These are phyloP conservation scores for Meta bourneti DNA, from an alignment of 2,888 invertebrate species.

Conservation along the genomic window DNA sequence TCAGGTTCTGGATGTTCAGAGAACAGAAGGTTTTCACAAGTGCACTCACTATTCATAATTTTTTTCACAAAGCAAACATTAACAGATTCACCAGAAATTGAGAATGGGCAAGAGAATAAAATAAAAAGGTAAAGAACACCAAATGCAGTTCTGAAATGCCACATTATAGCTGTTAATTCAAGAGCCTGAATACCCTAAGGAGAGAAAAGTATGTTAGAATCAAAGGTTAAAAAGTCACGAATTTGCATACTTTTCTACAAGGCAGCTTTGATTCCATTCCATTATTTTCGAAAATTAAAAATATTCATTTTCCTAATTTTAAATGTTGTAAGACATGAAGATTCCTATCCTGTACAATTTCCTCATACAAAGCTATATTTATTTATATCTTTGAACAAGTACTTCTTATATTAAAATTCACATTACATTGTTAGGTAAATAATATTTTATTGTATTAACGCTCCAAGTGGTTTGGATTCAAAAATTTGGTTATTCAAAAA, in stretches of 20 bases:
- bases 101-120: background rate
- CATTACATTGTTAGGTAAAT: too few species aligned
- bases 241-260: background rate
- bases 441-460: too few species aligned
- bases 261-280: too few species aligned
- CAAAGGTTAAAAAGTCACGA: background rate
- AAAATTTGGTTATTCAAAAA: too few species aligned
- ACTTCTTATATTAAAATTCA: too few species aligned
- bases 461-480: too few species aligned
- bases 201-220: background rate
- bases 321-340: too few species aligned
- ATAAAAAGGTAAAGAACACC: constrained; percentile 1
- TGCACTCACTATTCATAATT: constrained; percentile 53
- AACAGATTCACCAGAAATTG: constrained; percentile 17
- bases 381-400: too few species aligned
- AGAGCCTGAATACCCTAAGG: background rate
- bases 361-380: too few species aligned
- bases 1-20: constrained; percentile 29
- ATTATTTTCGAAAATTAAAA: too few species aligned
- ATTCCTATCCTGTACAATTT: too few species aligned
- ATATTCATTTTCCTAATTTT: too few species aligned
- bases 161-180: background rate
- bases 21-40: constrained; percentile 42
- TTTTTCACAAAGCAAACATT: constrained; percentile 41
- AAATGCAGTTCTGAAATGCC: background rate